Conservation (phyloP, 2,888 invertebrate species). For the Argyra leucocephala region DNA sequence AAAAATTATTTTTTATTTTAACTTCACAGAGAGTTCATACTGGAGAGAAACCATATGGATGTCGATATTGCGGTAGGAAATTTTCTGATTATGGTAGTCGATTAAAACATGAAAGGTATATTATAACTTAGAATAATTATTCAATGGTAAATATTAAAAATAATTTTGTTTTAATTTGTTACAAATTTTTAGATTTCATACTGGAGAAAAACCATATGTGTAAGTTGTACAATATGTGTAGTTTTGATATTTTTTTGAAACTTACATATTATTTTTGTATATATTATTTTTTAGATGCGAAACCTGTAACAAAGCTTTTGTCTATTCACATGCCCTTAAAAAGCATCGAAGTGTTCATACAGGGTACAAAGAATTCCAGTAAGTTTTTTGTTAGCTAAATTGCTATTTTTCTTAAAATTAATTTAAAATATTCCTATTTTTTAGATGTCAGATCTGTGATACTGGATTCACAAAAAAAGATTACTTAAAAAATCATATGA, state of each 20-base stretch:
- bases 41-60: slow-evolving; percentile 41
- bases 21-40: slow-evolving; percentile 39
- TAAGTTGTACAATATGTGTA: neutral
- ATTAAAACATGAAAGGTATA: slow-evolving; percentile 39
- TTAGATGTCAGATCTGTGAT: slow-evolving; percentile 22
- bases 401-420: neutral
- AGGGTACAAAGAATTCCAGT: slow-evolving; percentile 23
- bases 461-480: slow-evolving; percentile 24
- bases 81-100: slow-evolving; percentile 44
- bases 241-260: neutral
- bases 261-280: too few relatives aligned
- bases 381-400: neutral
- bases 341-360: slow-evolving; percentile 22
- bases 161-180: neutral
- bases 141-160: neutral
- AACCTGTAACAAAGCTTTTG: slow-evolving; percentile 22
- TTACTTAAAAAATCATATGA: slow-evolving; percentile 21
- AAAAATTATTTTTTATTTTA: neutral
- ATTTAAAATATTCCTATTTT: neutral
- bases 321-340: slow-evolving; percentile 22
- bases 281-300: slow-evolving; percentile 13
- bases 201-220: slow-evolving; percentile 22
- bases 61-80: slow-evolving; percentile 38
- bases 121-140: neutral
- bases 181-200: slow-evolving; percentile 19